Percentiles rank a stretch among this genome's conserved stretches.
Evolutionary conservation across 2,888 invertebrate species (phyloP).

Genomic region (Drosophila prostipennis): DNA sequence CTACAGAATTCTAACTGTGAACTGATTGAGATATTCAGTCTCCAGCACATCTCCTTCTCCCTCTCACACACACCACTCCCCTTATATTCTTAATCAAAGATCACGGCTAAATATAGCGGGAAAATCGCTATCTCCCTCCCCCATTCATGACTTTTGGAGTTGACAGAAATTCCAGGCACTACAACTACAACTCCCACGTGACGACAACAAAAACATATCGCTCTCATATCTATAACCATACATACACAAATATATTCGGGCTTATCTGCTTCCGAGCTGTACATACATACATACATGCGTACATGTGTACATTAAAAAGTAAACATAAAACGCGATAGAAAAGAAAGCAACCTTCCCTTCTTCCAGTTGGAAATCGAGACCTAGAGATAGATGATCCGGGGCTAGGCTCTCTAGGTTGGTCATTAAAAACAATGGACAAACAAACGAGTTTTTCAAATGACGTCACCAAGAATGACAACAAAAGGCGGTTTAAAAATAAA

Average conservation of each 20-base stretch:
- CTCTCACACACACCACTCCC: not conserved
- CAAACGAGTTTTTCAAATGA: constrained; percentile 69
- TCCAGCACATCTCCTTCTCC: not conserved
- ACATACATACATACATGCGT: not conserved
- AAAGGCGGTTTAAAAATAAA: constrained; percentile 31
- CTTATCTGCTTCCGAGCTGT: constrained; percentile 47
- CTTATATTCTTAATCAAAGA: constrained; percentile 12
- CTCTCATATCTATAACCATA: constrained; percentile 3
- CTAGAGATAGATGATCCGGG: constrained; percentile 12
- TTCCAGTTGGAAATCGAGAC: constrained; percentile 43
- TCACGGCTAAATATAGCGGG: constrained; percentile 42
- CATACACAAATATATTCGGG: constrained; percentile 5
- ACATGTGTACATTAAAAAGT: constrained; percentile 29
- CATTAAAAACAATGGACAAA: constrained; percentile 56
- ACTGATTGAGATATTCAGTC: constrained; percentile 6
- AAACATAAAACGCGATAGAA: constrained; percentile 56
- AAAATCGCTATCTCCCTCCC: constrained; percentile 8
- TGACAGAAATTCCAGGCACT: constrained; percentile 7
- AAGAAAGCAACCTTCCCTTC: constrained; percentile 26
- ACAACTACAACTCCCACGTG: constrained; percentile 34
- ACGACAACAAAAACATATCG: constrained; percentile 32
- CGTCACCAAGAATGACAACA: constrained; percentile 64
- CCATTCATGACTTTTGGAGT: constrained; percentile 20
- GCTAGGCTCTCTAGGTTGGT: constrained; percentile 18
- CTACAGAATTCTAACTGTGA: constrained; percentile 15